phyloP scores from a whole-genome alignment of 1,140 invertebrate species.

The Zophobas atratus region DNA sequence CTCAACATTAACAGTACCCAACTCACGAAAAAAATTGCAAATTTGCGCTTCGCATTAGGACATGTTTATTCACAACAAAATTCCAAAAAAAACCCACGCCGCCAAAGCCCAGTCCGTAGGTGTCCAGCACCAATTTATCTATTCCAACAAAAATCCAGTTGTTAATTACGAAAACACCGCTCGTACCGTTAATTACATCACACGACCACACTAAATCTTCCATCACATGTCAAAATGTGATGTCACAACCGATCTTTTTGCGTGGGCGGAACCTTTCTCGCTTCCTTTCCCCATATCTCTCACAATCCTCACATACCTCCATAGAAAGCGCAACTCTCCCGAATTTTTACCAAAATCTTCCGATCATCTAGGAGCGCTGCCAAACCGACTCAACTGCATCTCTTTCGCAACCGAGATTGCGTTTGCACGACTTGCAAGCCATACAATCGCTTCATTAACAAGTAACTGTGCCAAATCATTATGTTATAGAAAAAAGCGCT shows the following conservation, averaged over 20 bases:
- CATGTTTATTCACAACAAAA: too few relatives aligned
- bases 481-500: conserved; percentile 29
- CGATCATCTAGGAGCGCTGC: background rate
- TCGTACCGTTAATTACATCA: conserved; percentile 35
- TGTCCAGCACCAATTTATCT: background rate
- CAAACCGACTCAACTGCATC: background rate
- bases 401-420: conserved; percentile 8
- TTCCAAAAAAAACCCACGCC: too few relatives aligned
- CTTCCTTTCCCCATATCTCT: too few relatives aligned
- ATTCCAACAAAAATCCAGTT: conserved; percentile 22
- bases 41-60: too few relatives aligned
- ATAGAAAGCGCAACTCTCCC: conserved; percentile 11
- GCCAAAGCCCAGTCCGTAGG: background rate
- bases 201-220: conserved; percentile 21
- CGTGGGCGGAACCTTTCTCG: background rate
- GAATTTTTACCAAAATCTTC: conserved; percentile 5
- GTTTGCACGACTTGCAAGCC: conserved; percentile 2
- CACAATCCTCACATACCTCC: background rate
- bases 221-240: conserved; percentile 5
- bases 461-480: conserved; percentile 42
- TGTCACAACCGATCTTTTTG: background rate
- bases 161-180: background rate
- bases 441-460: conserved; percentile 35
- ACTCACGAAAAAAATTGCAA: too few relatives aligned
- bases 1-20: too few relatives aligned